These are phyloP conservation scores for Sepioteuthis lessoniana DNA, from an alignment of 2,888 invertebrate genomes.

Conservation along the genomic window DNA sequence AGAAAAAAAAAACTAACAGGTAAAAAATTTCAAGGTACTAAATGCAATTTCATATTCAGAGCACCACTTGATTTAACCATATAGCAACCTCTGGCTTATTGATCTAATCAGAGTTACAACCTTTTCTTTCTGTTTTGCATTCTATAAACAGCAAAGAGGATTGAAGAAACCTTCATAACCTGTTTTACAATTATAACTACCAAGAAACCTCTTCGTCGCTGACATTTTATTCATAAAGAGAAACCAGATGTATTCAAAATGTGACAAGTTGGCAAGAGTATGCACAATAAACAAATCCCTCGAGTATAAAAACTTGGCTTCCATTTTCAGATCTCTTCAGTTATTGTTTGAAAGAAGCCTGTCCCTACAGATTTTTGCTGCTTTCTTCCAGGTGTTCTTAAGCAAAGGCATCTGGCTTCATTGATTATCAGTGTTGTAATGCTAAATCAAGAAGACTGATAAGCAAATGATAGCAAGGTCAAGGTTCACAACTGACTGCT, in stretches of 20 bases:
- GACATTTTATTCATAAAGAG: conserved; percentile 33
- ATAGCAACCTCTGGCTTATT: not conserved
- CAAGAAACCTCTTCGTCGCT: not conserved
- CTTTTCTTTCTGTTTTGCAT: no score
- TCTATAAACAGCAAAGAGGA: no score
- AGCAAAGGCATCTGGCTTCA: conserved; percentile 2
- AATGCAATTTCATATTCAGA: not conserved
- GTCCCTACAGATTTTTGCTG: not conserved
- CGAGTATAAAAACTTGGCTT: conserved; percentile 21
- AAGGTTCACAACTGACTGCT: not conserved
- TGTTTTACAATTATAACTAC: not conserved
- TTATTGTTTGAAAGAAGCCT: not conserved
- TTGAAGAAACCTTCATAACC: not conserved
- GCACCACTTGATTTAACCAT: not conserved
- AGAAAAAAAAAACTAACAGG: no score
- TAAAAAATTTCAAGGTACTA: not conserved
- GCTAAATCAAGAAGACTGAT: not conserved
- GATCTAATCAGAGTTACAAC: not conserved
- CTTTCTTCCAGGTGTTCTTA: not conserved
- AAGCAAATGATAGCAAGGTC: not conserved
- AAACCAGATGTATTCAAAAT: conserved; percentile 10
- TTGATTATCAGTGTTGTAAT: not conserved
- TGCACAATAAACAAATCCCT: not conserved
- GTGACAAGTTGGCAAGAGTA: conserved; percentile 33
- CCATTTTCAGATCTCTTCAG: not conserved